Percentiles rank a stretch among this genome's conserved stretches.
Conservation (phyloP, 2,113 vertebrate genomes). For the Theristicus caerulescens region DNA sequence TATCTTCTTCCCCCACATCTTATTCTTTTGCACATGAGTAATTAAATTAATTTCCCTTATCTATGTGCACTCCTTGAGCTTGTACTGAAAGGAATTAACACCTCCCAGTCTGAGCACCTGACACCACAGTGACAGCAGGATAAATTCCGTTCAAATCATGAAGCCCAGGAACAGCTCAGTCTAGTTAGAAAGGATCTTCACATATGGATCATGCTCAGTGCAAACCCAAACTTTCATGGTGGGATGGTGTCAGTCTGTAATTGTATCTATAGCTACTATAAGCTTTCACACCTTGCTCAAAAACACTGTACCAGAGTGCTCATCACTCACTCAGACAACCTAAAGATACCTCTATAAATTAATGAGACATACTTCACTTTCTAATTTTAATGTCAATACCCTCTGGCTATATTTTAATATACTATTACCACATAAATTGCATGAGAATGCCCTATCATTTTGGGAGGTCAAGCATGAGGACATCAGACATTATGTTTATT, state of each 20-base stretch:
- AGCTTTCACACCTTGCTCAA: neutral
- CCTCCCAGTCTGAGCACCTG: neutral
- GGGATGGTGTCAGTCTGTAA: neutral
- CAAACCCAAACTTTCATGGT: neutral
- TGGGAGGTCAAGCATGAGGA: neutral
- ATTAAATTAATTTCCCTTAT: neutral
- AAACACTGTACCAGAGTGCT: neutral
- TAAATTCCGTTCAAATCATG: neutral
- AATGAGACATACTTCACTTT: conserved; percentile 6
- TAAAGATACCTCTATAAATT: conserved; percentile 9
- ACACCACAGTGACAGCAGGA: neutral
- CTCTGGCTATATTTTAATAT: neutral
- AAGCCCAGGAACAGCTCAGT: neutral
- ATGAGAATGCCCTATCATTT: neutral
- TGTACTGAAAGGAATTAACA: neutral
- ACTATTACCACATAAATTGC: neutral
- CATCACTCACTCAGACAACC: neutral
- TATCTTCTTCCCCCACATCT: neutral
- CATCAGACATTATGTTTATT: neutral
- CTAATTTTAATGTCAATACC: neutral
- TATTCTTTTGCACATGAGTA: neutral
- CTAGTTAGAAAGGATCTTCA: neutral
- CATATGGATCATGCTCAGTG: accelerated
- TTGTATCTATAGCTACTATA: neutral
- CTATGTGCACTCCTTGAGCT: neutral